A percentile compares a stretch with the other conserved stretches of the same genome.
Conservation (phyloP, 1,140 invertebrate genomes). For the Drosophila tristis region DNA sequence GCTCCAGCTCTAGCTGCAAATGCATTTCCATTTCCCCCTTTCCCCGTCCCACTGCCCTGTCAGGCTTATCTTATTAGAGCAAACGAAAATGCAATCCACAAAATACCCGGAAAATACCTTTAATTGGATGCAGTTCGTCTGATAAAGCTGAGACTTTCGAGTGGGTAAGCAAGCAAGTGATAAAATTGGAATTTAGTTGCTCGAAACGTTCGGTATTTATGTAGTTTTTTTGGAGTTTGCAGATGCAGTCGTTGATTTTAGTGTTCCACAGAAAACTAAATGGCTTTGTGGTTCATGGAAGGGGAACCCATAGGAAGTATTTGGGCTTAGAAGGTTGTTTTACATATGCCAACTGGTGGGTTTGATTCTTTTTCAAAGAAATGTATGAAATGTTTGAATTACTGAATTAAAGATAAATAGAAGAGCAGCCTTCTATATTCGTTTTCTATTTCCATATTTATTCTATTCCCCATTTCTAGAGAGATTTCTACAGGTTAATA, state of each 20-base stretch:
- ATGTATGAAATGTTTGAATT: no score
- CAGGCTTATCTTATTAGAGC: conserved; percentile 60
- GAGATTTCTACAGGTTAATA: no score
- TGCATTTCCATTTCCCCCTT: conserved; percentile 16
- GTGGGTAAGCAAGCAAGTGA: conserved; percentile 47
- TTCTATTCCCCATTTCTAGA: no score
- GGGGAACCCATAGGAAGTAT: no score
- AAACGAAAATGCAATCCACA: conserved; percentile 48
- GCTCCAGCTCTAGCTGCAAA: not conserved
- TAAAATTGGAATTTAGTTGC: conserved; percentile 46
- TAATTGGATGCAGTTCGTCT: conserved; percentile 57
- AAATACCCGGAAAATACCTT: conserved; percentile 39
- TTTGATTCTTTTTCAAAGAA: no score
- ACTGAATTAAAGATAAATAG: no score
- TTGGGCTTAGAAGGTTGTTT: no score
- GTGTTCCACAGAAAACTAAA: not conserved
- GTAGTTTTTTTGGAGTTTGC: conserved; percentile 1
- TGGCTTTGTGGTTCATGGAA: no score
- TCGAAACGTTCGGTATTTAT: conserved; percentile 7
- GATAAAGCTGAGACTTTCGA: conserved; percentile 46
- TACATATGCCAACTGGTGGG: no score
- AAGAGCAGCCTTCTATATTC: no score
- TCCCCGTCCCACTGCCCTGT: not conserved
- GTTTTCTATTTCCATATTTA: no score
- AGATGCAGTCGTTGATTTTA: not conserved